Evolutionary conservation across 2,113 vertebrate genomes (phyloP).

Genomic region (Pachycephala philippinensis): DNA sequence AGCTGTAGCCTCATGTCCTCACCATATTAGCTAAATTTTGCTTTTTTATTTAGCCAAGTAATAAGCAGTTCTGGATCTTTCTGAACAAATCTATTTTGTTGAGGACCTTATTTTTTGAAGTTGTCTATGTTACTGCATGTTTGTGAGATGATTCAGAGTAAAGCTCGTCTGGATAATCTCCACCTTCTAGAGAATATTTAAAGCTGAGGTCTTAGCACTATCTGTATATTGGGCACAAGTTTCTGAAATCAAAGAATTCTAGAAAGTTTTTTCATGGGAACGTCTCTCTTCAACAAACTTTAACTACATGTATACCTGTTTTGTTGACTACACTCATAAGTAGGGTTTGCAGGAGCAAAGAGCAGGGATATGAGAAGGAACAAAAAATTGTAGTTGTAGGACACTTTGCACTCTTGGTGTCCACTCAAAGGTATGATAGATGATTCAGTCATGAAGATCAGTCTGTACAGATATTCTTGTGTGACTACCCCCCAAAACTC

Average conservation of each 20-base stretch:
- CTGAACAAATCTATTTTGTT: not conserved
- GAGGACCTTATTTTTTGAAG: not conserved
- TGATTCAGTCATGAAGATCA: not conserved
- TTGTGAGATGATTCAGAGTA: not conserved
- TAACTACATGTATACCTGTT: not conserved
- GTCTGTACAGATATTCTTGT: not conserved
- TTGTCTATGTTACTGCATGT: not conserved
- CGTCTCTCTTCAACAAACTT: not conserved
- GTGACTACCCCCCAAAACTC: not conserved
- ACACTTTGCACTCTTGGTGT: not conserved
- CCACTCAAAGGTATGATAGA: not conserved
- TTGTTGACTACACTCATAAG: not conserved
- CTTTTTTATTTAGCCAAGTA: not conserved
- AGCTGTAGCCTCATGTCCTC: not conserved
- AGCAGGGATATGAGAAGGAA: not conserved
- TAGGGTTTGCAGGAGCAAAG: not conserved
- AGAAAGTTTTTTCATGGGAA: rapidly evolving
- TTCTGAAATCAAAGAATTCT: not conserved
- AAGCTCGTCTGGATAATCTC: not conserved
- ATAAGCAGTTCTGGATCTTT: not conserved
- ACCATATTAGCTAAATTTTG: not conserved
- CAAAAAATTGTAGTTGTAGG: not conserved
- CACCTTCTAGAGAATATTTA: not conserved
- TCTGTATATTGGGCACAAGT: rapidly evolving
- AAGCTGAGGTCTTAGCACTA: not conserved